Base-by-base conservation (phyloP, 2,113 vertebrate species). In the Tyrannus savana region DNA sequence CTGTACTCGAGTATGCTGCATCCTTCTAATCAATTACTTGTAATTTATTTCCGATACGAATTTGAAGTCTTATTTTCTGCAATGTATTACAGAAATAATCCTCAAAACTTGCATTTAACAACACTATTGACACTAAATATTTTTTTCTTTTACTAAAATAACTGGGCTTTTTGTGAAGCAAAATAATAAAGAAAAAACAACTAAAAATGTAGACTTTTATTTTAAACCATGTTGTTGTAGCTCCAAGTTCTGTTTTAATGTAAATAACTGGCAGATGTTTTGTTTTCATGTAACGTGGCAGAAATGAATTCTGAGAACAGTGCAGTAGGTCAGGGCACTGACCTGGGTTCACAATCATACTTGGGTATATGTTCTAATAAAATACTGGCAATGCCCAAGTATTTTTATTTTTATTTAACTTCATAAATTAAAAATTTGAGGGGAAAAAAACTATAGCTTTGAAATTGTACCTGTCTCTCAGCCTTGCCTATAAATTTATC, bases 1-100 rank as follows among this genome's bases (percentile, higher is more conserved):
- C 3, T 44, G 1, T 47, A 3, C 1, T 60, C 33, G 2, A n/a
- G 15, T 71, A 53, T 28, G 12, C 10, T 42, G 1, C 27, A 7
- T 73, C 44, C 64, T 82, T 88, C 19, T 47, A 60, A 73, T 67
- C 3, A 52, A 79, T 12, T 9, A 42, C 46, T 13, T 17, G 4
- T 28, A 62, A 80, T 86, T 4, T 56, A 50, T 89, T 93, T 87
- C 21, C 47, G 33, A 66, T 67, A 39, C 0, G 19, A n/a, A 55
- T 72, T 30, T 73, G 33, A n/a, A 84, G 25, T 68, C 22, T 81
- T 3, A 30, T 66, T 71, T 90, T 84, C 41, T 71, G 12, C 24
- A 21, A 17, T 5, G 1, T 41, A 33, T 66, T 80, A 41, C 5
- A 53, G 71, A 82, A 87, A n/a, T 9, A 62, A 25, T 3, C 10